Percentiles rank a stretch among this genome's conserved stretches.
Evolutionary conservation across 2,113 vertebrate species (phyloP).

Genomic region (Pygoscelis adeliae): DNA sequence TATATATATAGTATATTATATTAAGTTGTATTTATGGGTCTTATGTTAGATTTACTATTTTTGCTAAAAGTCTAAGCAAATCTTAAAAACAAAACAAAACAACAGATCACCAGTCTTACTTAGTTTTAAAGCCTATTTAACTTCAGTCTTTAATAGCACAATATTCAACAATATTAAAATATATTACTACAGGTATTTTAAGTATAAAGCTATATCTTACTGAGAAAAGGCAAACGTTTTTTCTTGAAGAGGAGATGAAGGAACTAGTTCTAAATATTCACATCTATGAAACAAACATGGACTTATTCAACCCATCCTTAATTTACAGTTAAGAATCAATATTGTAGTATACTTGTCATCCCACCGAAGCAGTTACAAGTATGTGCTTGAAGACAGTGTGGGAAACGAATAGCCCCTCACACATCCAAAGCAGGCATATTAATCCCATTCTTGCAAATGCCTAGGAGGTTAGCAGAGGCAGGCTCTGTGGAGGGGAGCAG

Average conservation of each 20-base stretch:
- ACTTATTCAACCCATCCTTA: neutral
- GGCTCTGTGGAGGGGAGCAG: neutral
- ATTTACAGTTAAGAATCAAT: neutral
- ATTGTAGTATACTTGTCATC: neutral
- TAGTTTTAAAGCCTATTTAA: neutral
- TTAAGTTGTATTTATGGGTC: neutral
- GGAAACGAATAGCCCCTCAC: neutral
- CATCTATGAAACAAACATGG: neutral
- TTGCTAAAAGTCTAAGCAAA: neutral
- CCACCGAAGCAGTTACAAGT: neutral
- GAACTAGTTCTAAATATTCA: neutral
- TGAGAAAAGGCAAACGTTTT: neutral
- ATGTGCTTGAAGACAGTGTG: neutral
- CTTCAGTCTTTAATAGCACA: neutral
- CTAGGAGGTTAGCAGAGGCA: neutral
- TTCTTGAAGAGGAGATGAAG: neutral
- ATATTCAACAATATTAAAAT: neutral
- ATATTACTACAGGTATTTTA: neutral
- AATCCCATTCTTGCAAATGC: neutral
- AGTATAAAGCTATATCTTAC: neutral
- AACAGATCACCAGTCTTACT: neutral
- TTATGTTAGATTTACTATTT: neutral
- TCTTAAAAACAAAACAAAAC: neutral
- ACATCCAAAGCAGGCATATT: neutral
- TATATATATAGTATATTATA: neutral